These are phyloP conservation scores for Eudemis profundana DNA, from an alignment of 2,888 invertebrate genomes.

Conservation along the genomic window DNA sequence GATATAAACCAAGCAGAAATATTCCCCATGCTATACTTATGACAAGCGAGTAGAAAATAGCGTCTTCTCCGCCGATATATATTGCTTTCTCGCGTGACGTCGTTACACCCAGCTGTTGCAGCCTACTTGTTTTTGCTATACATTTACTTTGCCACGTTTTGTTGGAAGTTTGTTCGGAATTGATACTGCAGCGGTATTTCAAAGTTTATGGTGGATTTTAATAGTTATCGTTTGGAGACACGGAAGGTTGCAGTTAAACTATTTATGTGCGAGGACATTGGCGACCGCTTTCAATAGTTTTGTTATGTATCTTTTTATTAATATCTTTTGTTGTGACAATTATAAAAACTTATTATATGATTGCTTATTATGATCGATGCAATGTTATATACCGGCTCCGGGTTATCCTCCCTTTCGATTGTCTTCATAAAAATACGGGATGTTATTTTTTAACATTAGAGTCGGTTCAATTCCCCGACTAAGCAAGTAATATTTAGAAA, in stretches of 20 bases:
- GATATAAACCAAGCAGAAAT: conserved; percentile 37
- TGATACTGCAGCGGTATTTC: conserved; percentile 42
- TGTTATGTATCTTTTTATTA: not conserved
- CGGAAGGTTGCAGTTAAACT: conserved; percentile 23
- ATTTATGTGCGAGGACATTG: conserved; percentile 7
- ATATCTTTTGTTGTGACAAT: not conserved
- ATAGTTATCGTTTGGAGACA: conserved; percentile 36
- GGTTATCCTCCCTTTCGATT: no score
- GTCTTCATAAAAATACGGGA: no score
- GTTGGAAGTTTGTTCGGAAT: conserved; percentile 38
- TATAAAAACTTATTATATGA: no score
- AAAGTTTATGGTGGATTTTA: conserved; percentile 32
- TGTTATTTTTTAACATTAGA: no score
- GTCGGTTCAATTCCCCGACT: no score
- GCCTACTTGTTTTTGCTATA: conserved; percentile 71
- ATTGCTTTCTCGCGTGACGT: conserved; percentile 82
- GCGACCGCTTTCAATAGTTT: conserved; percentile 2
- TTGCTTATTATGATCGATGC: no score
- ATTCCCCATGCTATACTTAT: conserved; percentile 36
- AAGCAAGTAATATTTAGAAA: no score
- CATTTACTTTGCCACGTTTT: conserved; percentile 52
- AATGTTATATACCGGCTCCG: no score
- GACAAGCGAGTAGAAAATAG: conserved; percentile 60
- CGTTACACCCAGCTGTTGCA: conserved; percentile 79
- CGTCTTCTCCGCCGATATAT: conserved; percentile 80